These are phyloP conservation scores for Perdita meconis DNA, from an alignment of 2,888 invertebrate species.

Conservation along the genomic window DNA sequence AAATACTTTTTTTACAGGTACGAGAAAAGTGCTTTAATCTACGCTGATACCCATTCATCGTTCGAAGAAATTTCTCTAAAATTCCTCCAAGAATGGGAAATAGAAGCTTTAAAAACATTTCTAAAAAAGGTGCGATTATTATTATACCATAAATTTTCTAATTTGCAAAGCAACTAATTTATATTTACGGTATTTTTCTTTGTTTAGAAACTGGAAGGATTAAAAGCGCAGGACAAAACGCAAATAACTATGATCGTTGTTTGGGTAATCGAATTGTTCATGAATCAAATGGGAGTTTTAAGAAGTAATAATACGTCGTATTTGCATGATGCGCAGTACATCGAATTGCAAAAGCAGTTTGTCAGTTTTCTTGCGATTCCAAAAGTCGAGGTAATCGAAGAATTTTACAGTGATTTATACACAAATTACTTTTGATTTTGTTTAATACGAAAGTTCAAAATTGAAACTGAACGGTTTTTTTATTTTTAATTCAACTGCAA, in stretches of 20 bases:
- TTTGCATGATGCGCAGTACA: conserved; percentile 85
- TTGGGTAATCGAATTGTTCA: conserved; percentile 97
- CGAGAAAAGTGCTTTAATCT: conserved; percentile 93
- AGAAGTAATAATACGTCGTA: conserved; percentile 84
- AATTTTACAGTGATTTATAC: background rate
- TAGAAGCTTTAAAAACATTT: conserved; percentile 94
- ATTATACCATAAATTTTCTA: too few relatives aligned
- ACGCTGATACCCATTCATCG: conserved; percentile 95
- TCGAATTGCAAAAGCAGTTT: conserved; percentile 90
- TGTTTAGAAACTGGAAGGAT: conserved; percentile 89
- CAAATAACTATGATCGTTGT: conserved; percentile 96
- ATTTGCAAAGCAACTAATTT: conserved; percentile 10
- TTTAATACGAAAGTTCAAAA: too few relatives aligned
- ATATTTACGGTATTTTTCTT: too few relatives aligned
- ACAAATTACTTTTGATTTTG: conserved; percentile 52
- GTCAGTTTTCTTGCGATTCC: conserved; percentile 90
- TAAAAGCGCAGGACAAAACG: conserved; percentile 91
- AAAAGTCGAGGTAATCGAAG: conserved; percentile 86
- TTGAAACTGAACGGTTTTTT: too few relatives aligned
- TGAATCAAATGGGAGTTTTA: conserved; percentile 94
- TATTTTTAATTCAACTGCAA: too few relatives aligned
- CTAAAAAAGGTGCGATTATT: conserved; percentile 89
- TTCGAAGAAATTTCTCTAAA: conserved; percentile 98
- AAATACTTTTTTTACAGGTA: conserved; percentile 84
- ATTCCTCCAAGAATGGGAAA: conserved; percentile 92